These are phyloP conservation scores for Stramonita haemastoma DNA, from an alignment of 2,888 invertebrate genomes.

Conservation along the genomic window DNA sequence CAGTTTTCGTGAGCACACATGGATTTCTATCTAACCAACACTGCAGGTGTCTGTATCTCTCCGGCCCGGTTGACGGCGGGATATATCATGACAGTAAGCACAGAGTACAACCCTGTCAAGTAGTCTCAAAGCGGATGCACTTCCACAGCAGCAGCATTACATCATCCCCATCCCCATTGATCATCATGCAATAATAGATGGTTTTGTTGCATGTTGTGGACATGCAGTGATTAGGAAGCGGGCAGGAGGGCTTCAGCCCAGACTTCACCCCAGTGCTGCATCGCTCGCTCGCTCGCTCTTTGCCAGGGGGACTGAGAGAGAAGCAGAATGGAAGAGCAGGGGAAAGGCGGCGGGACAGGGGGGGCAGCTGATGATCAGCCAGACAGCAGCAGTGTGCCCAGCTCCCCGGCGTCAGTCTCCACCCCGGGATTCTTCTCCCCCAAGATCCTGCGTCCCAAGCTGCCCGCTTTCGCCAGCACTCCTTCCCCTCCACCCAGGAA, in stretches of 20 bases:
- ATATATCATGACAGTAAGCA: no score
- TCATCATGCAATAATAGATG: no score
- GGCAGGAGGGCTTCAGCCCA: neutral
- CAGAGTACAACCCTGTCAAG: no score
- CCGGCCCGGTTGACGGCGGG: no score
- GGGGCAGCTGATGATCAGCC: neutral
- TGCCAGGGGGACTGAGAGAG: no score
- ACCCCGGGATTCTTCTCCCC: slow-evolving; percentile 63
- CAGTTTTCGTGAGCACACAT: neutral
- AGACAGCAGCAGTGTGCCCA: neutral
- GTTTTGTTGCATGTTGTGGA: neutral
- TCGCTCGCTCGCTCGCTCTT: no score
- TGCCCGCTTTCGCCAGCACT: slow-evolving; percentile 62
- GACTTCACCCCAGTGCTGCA: neutral
- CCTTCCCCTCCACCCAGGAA: slow-evolving; percentile 62
- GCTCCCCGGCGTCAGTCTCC: slow-evolving; percentile 21
- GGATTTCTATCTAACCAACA: neutral
- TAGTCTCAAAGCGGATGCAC: no score
- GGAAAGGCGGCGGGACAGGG: neutral
- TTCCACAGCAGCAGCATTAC: no score
- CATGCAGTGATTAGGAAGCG: neutral
- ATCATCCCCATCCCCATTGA: no score
- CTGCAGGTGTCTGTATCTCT: no score
- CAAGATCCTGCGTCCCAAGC: slow-evolving; percentile 67
- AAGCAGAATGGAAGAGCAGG: neutral